phyloP scores from a whole-genome alignment of 1,140 invertebrate genomes.

The Zaprionus lachaisei region DNA sequence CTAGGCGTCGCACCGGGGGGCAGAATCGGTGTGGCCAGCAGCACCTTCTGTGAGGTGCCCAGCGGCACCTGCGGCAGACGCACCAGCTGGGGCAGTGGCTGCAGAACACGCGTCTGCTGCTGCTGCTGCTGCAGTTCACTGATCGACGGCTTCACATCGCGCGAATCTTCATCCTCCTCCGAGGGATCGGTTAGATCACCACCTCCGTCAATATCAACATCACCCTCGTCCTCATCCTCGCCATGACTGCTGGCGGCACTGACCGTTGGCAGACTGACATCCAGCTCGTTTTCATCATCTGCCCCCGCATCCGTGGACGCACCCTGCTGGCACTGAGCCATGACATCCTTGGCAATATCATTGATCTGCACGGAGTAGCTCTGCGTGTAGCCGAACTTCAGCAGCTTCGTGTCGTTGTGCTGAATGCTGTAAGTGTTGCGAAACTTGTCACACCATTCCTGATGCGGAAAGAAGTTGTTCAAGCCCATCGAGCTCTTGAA shows the following conservation, averaged over 20 bases:
- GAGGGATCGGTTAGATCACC: conserved; percentile 48
- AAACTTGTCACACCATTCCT: conserved; percentile 82
- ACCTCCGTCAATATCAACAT: conserved; percentile 63
- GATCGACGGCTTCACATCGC: conserved; percentile 56
- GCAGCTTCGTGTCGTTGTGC: conserved; percentile 62
- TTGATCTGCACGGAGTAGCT: conserved; percentile 79
- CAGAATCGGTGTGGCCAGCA: conserved; percentile 76
- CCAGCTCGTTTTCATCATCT: conserved; percentile 28
- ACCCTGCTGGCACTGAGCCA: conserved; percentile 56
- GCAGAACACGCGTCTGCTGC: conserved; percentile 31
- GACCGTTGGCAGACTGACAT: conserved; percentile 47
- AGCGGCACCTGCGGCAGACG: conserved; percentile 57
- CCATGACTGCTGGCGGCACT: conserved; percentile 53
- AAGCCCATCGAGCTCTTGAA: conserved; percentile 79
- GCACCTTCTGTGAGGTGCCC: conserved; percentile 73
- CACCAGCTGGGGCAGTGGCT: conserved; percentile 49
- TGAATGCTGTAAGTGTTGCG: conserved; percentile 70
- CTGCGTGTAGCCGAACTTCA: conserved; percentile 74
- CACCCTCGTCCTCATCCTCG: conserved; percentile 44
- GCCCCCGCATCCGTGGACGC: not conserved
- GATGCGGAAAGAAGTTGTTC: conserved; percentile 76
- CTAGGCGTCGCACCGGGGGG: conserved; percentile 44
- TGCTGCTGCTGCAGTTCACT: conserved; percentile 50
- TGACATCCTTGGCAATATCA: conserved; percentile 77
- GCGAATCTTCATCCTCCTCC: conserved; percentile 21